Base-by-base conservation (phyloP, 2,797 vertebrate genomes). In the Kryptopterus vitreolus region DNA sequence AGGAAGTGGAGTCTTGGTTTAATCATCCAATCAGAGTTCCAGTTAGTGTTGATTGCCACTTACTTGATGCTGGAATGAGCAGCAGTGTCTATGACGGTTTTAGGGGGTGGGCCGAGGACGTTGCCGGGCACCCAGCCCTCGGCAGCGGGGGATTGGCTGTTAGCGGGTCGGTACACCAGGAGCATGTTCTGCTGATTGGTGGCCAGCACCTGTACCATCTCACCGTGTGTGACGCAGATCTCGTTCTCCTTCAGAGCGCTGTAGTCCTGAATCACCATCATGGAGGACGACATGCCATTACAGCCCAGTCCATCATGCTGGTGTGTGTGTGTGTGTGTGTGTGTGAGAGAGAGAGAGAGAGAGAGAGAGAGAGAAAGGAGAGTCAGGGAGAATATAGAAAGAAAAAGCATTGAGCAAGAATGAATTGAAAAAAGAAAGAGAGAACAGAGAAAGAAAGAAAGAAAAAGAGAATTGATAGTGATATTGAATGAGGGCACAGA, bases 151-250 rank as follows among this genome's bases (percentile, higher is more conserved):
- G 96, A 98, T 20, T 94, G 95, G 91, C 95, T 95, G 4, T 96
- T 95, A 75, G 97, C 96, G 0, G 96, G 94, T 79, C 98, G 96
- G 92, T 94, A 98, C 73, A 99, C 98, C 83, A 99, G 95, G 92
- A 93, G 97, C 97, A 98, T 98, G 91, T 98, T 98, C 93, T 99
- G 98, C 94, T 99, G 98, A 90, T 99, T 98, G 90, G 96, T 89
- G 87, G 97, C 95, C 86, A 98, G 94, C 89, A 99, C 93, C 87
- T 99, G 98, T 77, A 99, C 96, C 52, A 93, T 92, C 91, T 99
- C 96, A 15, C 97, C 98, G 89, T 97, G 96, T 78, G 92, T 93
- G 85, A 99, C 96, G 78, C 94, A 96, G 89, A 99, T 96, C 90
- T 99, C 98, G 20, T 99, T 97, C 92, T 99, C 98, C 85, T 99